Evolutionary conservation across 2,888 invertebrate genomes (phyloP).

Genomic region (Ceramica pisi): DNA sequence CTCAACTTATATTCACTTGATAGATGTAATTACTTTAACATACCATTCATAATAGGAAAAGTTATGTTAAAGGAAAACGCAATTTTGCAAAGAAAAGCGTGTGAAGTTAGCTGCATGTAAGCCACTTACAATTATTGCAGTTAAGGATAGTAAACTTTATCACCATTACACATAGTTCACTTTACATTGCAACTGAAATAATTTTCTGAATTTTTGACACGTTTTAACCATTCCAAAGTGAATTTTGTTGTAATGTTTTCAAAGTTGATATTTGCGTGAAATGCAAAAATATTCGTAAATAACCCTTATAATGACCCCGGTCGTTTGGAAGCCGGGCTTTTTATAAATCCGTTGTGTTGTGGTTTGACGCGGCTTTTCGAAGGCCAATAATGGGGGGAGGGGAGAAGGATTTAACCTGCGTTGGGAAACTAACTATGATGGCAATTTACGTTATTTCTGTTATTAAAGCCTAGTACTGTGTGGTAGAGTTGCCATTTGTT

Average conservation of each 20-base stretch:
- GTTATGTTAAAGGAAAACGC: neutral
- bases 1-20: conserved; percentile 38
- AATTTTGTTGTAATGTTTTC: neutral
- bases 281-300: conserved; percentile 22
- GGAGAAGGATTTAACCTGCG: conserved; percentile 13
- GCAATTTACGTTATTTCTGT: conserved; percentile 11
- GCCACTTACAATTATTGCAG: neutral
- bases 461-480: conserved; percentile 5
- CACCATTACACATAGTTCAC: neutral
- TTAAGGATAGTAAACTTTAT: conserved; percentile 28
- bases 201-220: neutral
- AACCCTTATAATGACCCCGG: conserved; percentile 72
- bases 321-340: conserved; percentile 69
- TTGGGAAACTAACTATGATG: conserved; percentile 18
- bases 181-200: conserved; percentile 10
- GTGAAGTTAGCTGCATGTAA: conserved; percentile 1
- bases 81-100: neutral
- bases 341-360: conserved; percentile 63
- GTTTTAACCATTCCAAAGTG: neutral
- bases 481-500: conserved; percentile 12
- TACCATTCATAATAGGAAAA: conserved; percentile 19
- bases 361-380: conserved; percentile 26
- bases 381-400: conserved; percentile 17
- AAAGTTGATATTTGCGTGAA: conserved; percentile 15
- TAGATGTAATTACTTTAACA: conserved; percentile 34